Evolutionary conservation across 2,113 vertebrate species (phyloP), one percentile per base, ranked within the genome.

Genomic region (Platanista minor): DNA sequence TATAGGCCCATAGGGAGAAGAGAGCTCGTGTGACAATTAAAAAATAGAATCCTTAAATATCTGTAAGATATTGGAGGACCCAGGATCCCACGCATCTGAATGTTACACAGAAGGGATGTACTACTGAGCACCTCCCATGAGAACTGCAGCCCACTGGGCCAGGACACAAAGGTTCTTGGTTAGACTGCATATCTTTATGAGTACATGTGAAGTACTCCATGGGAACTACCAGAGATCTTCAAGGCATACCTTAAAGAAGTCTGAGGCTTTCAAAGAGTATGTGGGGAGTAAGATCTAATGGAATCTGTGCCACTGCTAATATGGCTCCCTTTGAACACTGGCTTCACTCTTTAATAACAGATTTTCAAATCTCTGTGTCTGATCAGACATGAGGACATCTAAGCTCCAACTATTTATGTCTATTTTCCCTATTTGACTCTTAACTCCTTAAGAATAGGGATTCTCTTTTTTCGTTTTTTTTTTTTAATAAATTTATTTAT

Each of bases 231-330:
- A 85, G 71, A 92, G 18, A 62, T n/a, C 4, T 77, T 66, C 69
- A 96, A 64, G 27, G 2, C 41, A 83, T 87, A 64, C 5, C 93
- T 81, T 52, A 88, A 95, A 95, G 59, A 89, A 84, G 20, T 61
- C 62, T 71, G 74, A 96, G 61, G 33, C 83, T 95, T 93, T 87
- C 80, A 93, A n/a, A 83, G 69, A 83, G 17, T 67, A 62, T 95
- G 21, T 83, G 78, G 49, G 27, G 52, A 52, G 27, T 80, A 83
- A 94, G 52, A 95, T 12, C 13, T 25, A 89, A 67, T 77, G 49
- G 52, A 90, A 95, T 94, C 62, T 72, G 1, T 95, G 59, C 41
- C 10, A 62, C 14, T 62, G 23, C 21, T 90, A 77, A 49, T 46
- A 12, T 84, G 78, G 29, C 33, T 82, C 17, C 61, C 29, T 43